Percentiles rank a stretch among this genome's conserved stretches.
phyloP scores from a whole-genome alignment of 2,797 vertebrate species.

The Poeciliopsis paucimaculata region DNA sequence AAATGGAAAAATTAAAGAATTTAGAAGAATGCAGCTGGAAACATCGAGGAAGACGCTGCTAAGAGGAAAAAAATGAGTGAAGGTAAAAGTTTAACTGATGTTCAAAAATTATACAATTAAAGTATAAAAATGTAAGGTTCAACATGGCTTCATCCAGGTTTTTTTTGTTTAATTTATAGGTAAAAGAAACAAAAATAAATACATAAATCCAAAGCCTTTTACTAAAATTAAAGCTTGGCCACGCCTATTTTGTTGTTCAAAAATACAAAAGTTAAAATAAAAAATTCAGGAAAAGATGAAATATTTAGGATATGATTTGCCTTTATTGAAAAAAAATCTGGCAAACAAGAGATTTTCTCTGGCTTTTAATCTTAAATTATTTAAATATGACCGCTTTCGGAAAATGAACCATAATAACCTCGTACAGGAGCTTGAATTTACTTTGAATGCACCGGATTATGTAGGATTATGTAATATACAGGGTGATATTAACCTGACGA shows the following conservation, averaged over 20 bases:
- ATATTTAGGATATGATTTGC: neutral
- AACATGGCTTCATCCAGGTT: no score
- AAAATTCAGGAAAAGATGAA: neutral
- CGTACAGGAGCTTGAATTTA: neutral
- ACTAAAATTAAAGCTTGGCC: no score
- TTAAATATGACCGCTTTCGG: neutral
- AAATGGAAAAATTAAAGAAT: neutral
- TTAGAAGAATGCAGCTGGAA: neutral
- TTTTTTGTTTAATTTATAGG: no score
- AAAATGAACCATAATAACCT: neutral
- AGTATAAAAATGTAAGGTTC: neutral
- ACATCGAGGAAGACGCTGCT: neutral
- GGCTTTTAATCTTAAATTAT: neutral
- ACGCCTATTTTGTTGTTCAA: neutral
- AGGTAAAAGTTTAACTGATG: neutral
- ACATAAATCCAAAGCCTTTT: no score
- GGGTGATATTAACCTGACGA: neutral
- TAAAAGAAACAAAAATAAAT: no score
- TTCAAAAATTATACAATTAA: neutral
- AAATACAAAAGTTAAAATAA: neutral
- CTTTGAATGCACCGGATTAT: neutral
- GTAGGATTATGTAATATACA: slow-evolving; percentile 1
- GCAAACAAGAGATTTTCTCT: neutral
- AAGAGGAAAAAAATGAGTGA: neutral
- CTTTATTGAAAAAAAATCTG: neutral